Evolutionary conservation across 2,113 vertebrate genomes (phyloP).

Genomic region (Raja brachyura): DNA sequence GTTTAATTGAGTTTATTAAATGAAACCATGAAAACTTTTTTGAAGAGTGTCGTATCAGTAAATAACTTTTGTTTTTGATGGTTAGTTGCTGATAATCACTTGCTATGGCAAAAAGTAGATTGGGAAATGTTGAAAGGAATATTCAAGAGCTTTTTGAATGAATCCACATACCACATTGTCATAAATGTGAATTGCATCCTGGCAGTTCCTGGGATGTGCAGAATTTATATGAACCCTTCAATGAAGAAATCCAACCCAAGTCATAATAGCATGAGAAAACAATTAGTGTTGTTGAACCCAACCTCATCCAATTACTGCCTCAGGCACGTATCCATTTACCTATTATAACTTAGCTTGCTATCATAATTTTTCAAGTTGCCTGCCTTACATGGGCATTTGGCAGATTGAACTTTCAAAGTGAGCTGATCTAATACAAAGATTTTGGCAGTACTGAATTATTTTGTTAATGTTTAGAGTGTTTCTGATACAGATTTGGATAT

Average conservation of each 20-base stretch:
- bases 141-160: constrained; percentile 6
- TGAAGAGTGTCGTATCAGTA: constrained; percentile 25
- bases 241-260: constrained; percentile 15
- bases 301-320: not conserved
- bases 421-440: not conserved
- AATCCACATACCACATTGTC: constrained; percentile 9
- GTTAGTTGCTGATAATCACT: constrained; percentile 10
- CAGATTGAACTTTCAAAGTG: constrained; percentile 17
- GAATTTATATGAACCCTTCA: constrained; percentile 26
- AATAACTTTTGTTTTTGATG: constrained; percentile 22
- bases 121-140: constrained; percentile 25
- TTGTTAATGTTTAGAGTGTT: not conserved
- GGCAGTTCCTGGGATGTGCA: constrained; percentile 29
- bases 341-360: constrained; percentile 20
- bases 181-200: not conserved
- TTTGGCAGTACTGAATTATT: not conserved
- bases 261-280: constrained; percentile 35
- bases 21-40: constrained; percentile 13
- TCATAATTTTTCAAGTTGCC: constrained; percentile 20
- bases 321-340: not conserved
- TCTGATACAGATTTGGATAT: not conserved
- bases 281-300: constrained; percentile 19
- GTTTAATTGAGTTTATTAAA: constrained; percentile 28
- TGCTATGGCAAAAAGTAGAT: not conserved
- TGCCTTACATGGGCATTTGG: constrained; percentile 19